These are phyloP conservation scores for Oreochromis tanganicae DNA, from an alignment of 2,113 vertebrate genomes.

Conservation along the genomic window DNA sequence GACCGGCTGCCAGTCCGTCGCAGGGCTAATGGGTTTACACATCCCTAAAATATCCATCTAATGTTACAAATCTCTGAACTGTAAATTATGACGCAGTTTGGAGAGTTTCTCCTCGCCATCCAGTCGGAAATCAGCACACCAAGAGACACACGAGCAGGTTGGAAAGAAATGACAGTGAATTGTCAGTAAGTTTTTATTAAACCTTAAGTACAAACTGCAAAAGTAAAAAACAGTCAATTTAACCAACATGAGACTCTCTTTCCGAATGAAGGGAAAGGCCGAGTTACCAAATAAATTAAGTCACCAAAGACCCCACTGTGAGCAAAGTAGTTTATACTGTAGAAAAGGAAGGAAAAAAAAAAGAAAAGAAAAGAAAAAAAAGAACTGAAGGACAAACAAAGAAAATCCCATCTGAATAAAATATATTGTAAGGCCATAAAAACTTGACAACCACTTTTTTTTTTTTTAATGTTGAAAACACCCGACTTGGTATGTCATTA, in stretches of 20 bases:
- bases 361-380: constrained; percentile 61
- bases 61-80: not conserved
- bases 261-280: constrained; percentile 83
- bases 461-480: constrained; percentile 85
- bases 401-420: constrained; percentile 66
- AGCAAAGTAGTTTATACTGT: constrained; percentile 89
- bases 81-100: not conserved
- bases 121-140: not conserved
- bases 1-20: not conserved
- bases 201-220: constrained; percentile 99
- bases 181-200: constrained; percentile 99
- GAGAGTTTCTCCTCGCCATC: not conserved
- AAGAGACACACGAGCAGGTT: constrained; percentile 6
- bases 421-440: constrained; percentile 85
- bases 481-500: constrained; percentile 90
- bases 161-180: constrained; percentile 69
- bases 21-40: not conserved
- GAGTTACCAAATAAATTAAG: constrained; percentile 98
- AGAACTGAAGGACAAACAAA: constrained; percentile 66
- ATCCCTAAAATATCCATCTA: not conserved
- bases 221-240: constrained; percentile 97
- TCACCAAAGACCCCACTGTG: constrained; percentile 84
- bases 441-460: constrained; percentile 90
- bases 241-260: constrained; percentile 91
- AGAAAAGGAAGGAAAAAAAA: constrained; percentile 81